A percentile compares a stretch with the other conserved stretches of the same genome.
Evolutionary conservation across 2,888 invertebrate species (phyloP).

Genomic region (Xanthorhoe spadicearia): DNA sequence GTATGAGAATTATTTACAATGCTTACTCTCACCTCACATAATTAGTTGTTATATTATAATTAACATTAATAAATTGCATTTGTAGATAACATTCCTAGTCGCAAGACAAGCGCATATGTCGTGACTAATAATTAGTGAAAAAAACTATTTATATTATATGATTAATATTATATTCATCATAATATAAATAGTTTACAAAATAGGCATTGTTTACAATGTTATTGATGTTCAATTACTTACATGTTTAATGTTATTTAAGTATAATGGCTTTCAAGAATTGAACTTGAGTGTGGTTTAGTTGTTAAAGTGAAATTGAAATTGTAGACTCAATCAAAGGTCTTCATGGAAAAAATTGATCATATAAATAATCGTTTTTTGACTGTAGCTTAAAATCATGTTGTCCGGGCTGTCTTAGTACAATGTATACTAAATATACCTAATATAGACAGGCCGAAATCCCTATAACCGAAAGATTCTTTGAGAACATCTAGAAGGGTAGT

Average conservation of each 20-base stretch:
- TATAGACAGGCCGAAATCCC: too few species aligned
- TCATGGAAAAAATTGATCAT: background rate
- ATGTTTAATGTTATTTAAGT: constrained; percentile 19
- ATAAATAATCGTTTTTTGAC: background rate
- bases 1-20: constrained; percentile 10
- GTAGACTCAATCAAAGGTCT: background rate
- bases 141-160: background rate
- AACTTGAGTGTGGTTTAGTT: constrained; percentile 7
- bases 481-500: too few species aligned
- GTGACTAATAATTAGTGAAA: background rate
- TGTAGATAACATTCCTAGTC: constrained; percentile 68
- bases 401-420: too few species aligned
- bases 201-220: constrained; percentile 10
- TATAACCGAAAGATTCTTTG: too few species aligned
- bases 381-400: too few species aligned
- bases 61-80: constrained; percentile 48
- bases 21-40: constrained; percentile 17
- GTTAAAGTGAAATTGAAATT: background rate
- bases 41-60: constrained; percentile 4
- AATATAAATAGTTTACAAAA: constrained; percentile 9
- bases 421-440: too few species aligned
- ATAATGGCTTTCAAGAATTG: constrained; percentile 8
- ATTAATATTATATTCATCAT: too few species aligned
- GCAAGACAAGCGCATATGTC: background rate
- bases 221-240: constrained; percentile 19